These are phyloP conservation scores for Masnerella sp. DNA, from an alignment of 2,888 invertebrate species.

Conservation along the genomic window DNA sequence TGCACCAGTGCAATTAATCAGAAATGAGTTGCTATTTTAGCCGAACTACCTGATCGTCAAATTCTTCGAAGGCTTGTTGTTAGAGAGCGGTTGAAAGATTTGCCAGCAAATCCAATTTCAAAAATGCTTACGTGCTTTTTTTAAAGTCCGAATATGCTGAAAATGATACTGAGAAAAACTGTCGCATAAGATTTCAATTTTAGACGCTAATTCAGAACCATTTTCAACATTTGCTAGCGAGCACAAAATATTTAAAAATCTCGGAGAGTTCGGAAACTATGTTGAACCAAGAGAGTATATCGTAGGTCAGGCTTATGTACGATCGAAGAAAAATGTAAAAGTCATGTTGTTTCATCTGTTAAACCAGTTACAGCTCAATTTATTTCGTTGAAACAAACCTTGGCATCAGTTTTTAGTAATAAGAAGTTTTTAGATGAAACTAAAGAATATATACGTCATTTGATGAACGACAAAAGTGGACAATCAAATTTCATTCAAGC, in stretches of 20 bases:
- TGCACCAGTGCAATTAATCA: too few species aligned
- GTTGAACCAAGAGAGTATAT: constrained; percentile 12
- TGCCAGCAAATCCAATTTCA: too few species aligned
- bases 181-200: too few species aligned
- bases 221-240: constrained; percentile 5
- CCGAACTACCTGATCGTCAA: too few species aligned
- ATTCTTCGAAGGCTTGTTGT: too few species aligned
- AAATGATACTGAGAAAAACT: too few species aligned
- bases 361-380: constrained; percentile 21
- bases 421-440: constrained; percentile 12
- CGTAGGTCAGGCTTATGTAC: constrained; percentile 7
- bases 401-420: constrained; percentile 4
- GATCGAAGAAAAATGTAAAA: not conserved
- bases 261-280: not conserved
- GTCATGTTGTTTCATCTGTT: not conserved
- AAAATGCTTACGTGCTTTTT: too few species aligned
- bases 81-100: too few species aligned
- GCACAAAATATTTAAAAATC: not conserved
- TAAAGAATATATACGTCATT: not conserved
- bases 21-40: too few species aligned
- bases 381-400: constrained; percentile 21
- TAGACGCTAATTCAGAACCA: constrained; percentile 1
- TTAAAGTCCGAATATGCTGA: too few species aligned
- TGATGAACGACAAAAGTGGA: not conserved
- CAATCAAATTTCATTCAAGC: constrained; percentile 21